phyloP scores from a whole-genome alignment of 2,797 vertebrate species.

The Oreochromis grahami region DNA sequence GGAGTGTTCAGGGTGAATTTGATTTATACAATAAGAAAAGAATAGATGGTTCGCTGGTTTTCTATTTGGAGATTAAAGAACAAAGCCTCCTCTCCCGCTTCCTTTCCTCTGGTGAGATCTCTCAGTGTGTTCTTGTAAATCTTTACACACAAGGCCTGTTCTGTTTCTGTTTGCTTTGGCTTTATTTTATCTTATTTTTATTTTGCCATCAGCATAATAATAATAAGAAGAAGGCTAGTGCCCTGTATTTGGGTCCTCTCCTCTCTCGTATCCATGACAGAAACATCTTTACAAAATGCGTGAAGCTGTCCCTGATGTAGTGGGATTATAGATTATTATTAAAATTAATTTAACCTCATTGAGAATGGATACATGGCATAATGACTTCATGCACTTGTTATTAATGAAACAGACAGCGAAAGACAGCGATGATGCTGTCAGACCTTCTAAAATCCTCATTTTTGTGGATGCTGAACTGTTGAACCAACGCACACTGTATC shows the following conservation, averaged over 20 bases:
- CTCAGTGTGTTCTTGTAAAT: background rate
- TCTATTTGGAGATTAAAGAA: background rate
- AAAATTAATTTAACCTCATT: background rate
- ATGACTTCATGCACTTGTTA: background rate
- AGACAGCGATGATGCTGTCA: background rate
- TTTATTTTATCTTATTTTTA: too few species aligned
- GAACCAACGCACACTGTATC: too few species aligned
- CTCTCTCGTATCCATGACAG: background rate
- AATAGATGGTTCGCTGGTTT: background rate
- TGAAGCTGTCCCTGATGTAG: background rate
- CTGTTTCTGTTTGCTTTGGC: background rate
- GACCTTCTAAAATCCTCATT: background rate
- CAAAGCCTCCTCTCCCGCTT: background rate
- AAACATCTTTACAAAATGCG: rapidly evolving
- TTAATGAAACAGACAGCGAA: background rate
- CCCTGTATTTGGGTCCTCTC: background rate
- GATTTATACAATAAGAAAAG: background rate
- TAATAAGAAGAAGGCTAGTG: background rate
- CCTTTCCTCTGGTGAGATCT: too few species aligned
- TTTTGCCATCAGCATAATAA: too few species aligned
- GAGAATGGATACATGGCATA: background rate
- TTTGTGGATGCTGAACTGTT: background rate
- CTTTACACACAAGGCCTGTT: background rate
- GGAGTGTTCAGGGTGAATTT: background rate
- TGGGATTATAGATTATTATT: background rate